phyloP scores from a whole-genome alignment of 1,140 invertebrate genomes.

The Bombus superbus region DNA sequence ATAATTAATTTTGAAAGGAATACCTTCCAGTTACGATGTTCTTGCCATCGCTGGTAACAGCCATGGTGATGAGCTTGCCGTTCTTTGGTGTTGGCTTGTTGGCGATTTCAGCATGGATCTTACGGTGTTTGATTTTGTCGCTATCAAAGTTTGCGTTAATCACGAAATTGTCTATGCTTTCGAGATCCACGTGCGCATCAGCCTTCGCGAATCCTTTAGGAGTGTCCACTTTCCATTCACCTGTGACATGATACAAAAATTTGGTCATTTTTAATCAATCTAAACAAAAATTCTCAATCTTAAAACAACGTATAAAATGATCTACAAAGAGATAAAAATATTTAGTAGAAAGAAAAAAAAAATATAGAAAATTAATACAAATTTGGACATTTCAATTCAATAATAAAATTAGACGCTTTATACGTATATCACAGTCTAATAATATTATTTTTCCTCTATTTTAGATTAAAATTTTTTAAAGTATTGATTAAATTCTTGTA shows the following conservation, averaged over 20 bases:
- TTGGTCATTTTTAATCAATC: not conserved
- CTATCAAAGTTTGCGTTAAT: conserved; percentile 86
- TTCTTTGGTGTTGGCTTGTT: conserved; percentile 84
- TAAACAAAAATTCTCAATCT: no score
- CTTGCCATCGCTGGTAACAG: conserved; percentile 85
- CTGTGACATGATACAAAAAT: conserved; percentile 51
- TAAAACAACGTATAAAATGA: no score
- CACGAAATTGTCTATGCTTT: conserved; percentile 86
- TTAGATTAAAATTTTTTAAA: no score
- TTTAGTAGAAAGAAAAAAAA: no score
- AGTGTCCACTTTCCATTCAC: conserved; percentile 74
- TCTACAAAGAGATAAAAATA: no score
- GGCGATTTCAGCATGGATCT: conserved; percentile 85
- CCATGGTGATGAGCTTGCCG: conserved; percentile 85
- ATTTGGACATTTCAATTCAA: no score
- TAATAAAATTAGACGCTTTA: no score
- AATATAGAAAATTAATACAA: no score
- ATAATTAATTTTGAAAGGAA: no score
- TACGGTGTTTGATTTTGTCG: conserved; percentile 86
- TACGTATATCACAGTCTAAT: no score
- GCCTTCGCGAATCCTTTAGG: conserved; percentile 77
- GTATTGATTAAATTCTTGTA: no score
- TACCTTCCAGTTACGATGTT: conserved; percentile 87
- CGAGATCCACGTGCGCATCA: conserved; percentile 83
- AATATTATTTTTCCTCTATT: no score